Percentiles rank a stretch among this genome's conserved stretches.
These are phyloP conservation scores for Hippocampus zosterae DNA, from an alignment of 2,113 vertebrate species.

Conservation along the genomic window DNA sequence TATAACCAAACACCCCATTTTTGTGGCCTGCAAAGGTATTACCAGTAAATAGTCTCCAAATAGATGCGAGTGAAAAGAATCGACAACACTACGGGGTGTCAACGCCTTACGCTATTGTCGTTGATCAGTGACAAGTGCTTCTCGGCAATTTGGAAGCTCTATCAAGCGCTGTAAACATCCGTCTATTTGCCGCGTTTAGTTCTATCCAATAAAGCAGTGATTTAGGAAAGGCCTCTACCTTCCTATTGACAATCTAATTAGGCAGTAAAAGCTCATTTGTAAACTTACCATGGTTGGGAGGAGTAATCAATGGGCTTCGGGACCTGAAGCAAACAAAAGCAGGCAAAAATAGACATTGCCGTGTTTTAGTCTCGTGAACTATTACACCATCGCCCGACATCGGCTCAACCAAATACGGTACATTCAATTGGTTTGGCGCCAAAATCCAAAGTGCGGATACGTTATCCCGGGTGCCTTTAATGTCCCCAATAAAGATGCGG, in stretches of 20 bases:
- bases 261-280: slow-evolving; percentile 1
- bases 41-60: background rate
- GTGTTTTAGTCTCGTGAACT: slow-evolving; percentile 22
- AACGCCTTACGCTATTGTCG: background rate
- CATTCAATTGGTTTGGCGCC: background rate
- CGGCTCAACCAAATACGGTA: background rate
- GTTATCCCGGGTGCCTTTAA: slow-evolving; percentile 8
- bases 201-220: slow-evolving; percentile 1
- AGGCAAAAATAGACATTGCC: slow-evolving; percentile 8
- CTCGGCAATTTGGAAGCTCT: background rate
- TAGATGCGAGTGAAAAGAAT: background rate
- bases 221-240: slow-evolving; percentile 5
- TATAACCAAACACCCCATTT: background rate
- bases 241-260: background rate
- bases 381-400: slow-evolving; percentile 4
- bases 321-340: slow-evolving; percentile 72
- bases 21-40: background rate
- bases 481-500: slow-evolving; percentile 40
- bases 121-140: background rate
- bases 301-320: slow-evolving; percentile 95
- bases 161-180: background rate
- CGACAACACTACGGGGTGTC: too few relatives aligned
- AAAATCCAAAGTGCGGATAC: background rate
- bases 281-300: slow-evolving; percentile 85
- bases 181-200: slow-evolving; percentile 4